These are phyloP conservation scores for Mesorhabditis sp. DNA, from an alignment of 2,888 invertebrate species.

Conservation along the genomic window DNA sequence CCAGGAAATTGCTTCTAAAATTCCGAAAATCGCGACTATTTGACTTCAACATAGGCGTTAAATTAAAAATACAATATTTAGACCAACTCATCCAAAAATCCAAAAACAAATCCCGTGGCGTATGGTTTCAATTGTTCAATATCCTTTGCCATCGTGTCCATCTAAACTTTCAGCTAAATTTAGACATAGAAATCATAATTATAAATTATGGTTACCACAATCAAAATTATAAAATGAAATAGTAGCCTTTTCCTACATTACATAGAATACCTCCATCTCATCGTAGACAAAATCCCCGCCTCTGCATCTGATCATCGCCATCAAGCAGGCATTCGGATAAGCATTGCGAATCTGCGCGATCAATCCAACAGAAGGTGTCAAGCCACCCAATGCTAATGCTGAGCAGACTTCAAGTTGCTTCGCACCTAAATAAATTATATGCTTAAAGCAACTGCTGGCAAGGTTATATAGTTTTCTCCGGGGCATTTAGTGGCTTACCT, in stretches of 20 bases:
- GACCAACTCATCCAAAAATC: conserved; percentile 25
- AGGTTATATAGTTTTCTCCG: neutral
- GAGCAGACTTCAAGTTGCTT: conserved; percentile 35
- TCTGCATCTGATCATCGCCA: conserved; percentile 33
- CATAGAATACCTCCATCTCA: conserved; percentile 17
- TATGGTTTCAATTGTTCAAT: conserved; percentile 30
- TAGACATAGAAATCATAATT: no score
- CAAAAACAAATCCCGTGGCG: conserved; percentile 37
- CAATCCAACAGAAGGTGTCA: conserved; percentile 29
- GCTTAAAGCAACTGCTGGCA: no score
- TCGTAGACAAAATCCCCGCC: conserved; percentile 35
- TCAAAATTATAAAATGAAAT: no score
- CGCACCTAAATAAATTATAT: conserved; percentile 17
- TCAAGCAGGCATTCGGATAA: conserved; percentile 17
- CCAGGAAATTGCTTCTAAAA: conserved; percentile 24
- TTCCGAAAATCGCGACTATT: neutral
- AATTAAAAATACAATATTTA: conserved; percentile 3
- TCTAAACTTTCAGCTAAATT: conserved; percentile 1
- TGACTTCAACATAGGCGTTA: neutral
- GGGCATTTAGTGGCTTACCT: conserved; percentile 9
- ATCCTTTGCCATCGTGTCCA: conserved; percentile 19
- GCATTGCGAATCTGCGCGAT: conserved; percentile 13
- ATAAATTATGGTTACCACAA: no score
- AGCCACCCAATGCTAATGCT: conserved; percentile 23
- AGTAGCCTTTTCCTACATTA: no score